Conservation (phyloP, 2,113 vertebrate genomes). For the Laterallus jamaicensis region DNA sequence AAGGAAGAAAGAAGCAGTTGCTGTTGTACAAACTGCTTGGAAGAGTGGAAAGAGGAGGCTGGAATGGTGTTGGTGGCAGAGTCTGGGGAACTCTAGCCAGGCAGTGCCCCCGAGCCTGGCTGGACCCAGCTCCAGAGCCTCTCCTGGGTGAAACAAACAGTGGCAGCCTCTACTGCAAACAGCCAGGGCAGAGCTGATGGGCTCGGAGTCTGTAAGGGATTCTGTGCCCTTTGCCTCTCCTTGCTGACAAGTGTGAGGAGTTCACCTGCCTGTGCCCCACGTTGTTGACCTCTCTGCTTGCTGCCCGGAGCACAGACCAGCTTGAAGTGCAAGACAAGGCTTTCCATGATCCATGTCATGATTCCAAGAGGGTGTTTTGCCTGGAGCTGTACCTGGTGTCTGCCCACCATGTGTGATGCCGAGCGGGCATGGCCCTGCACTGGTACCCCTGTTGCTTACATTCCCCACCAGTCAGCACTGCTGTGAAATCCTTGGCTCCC, state of each 20-base stretch:
- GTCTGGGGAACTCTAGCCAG: neutral
- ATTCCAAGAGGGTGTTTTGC: neutral
- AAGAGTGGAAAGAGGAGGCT: neutral
- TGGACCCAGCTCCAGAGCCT: neutral
- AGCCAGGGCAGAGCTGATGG: neutral
- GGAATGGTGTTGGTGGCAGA: fast-evolving
- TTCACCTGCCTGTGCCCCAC: neutral
- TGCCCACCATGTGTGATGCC: fast-evolving
- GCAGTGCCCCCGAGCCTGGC: neutral
- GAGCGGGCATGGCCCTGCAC: fast-evolving
- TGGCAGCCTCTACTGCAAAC: neutral
- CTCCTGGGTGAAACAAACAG: neutral
- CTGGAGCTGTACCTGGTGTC: neutral
- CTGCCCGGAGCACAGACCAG: neutral
- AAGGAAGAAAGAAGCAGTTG: neutral
- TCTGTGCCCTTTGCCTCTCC: neutral
- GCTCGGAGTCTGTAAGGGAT: neutral
- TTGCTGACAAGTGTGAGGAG: neutral
- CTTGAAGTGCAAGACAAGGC: neutral
- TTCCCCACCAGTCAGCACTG: neutral
- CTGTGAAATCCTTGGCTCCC: neutral
- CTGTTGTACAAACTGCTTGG: neutral
- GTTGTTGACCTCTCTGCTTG: neutral
- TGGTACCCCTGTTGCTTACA: too few relatives aligned
- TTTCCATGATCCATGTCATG: fast-evolving